phyloP scores from a whole-genome alignment of 2,888 invertebrate genomes.

The Temnothorax ravouxi region DNA sequence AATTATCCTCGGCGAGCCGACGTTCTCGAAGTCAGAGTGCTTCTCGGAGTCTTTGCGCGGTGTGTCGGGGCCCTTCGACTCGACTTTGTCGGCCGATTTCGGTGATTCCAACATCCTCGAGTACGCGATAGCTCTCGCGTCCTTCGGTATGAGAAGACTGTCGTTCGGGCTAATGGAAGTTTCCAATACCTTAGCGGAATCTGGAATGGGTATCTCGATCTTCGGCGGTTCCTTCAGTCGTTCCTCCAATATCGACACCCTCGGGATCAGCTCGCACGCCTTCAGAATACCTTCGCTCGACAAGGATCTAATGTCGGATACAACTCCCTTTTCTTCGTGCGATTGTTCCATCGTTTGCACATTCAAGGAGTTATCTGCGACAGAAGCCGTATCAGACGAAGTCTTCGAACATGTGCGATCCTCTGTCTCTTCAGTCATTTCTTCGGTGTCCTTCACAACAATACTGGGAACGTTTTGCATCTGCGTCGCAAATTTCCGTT shows the following conservation, averaged over 20 bases:
- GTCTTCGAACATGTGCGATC: background rate
- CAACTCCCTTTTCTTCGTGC: background rate
- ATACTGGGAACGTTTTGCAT: conserved; percentile 57
- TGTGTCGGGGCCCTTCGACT: conserved; percentile 78
- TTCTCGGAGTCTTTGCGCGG: conserved; percentile 82
- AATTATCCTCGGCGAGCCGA: conserved; percentile 84
- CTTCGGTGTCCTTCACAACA: background rate
- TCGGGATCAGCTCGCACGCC: conserved; percentile 77
- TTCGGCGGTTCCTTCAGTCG: conserved; percentile 83
- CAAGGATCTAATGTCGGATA: conserved; percentile 21
- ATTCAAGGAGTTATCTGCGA: background rate
- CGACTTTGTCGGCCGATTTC: conserved; percentile 69
- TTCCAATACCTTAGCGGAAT: conserved; percentile 75
- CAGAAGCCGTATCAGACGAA: background rate
- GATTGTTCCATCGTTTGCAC: background rate
- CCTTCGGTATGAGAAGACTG: conserved; percentile 81
- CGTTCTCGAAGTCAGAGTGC: conserved; percentile 80
- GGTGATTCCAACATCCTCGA: conserved; percentile 80
- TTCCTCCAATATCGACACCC: conserved; percentile 82
- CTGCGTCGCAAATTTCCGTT: conserved; percentile 78
- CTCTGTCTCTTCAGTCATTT: background rate
- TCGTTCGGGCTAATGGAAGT: conserved; percentile 78
- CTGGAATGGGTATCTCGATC: conserved; percentile 82
- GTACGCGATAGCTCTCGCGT: conserved; percentile 74
- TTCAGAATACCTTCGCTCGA: conserved; percentile 64